Evolutionary conservation across 2,113 vertebrate genomes (phyloP), one percentile per base, ranked within the genome.

Genomic region (Scatophagus argus): DNA sequence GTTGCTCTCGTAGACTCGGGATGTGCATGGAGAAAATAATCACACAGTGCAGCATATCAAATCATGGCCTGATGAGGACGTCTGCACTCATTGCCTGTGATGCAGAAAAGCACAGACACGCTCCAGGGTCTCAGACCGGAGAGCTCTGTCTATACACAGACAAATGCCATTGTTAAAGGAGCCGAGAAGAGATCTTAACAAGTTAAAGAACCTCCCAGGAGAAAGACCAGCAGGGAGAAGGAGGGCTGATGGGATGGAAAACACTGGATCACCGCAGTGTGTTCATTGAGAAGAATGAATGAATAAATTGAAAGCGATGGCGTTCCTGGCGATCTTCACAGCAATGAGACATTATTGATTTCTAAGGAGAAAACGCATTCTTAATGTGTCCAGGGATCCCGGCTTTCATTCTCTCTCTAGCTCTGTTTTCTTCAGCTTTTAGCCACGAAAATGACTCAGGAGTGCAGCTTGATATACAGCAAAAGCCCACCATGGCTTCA

Each of bases 261-360:
- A 59, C 56, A 77, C 60, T 72, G 73, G 62, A 74, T 92, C 87
- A 78, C 86, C 17, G 61, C 72, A 49, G 70, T 56, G 58, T 61
- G 55, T 85, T 86, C 78, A 84, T 76, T 79, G 81, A 85, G 82
- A 89, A 62, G 69, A 84, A 87, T 80, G 75, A 82, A 81, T 73
- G 80, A 84, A 89, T 86, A 78, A 65, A 89, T 91, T 61, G 74
- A 84, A 91, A 80, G 82, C 38, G 85, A 91, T 88, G 82, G 87
- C 55, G 67, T 70, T 80, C 52, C 75, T 81, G 79, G 70, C 43
- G 76, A 91, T 91, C 81, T 82, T 82, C 83, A 87, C 80, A 69
- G 83, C 85, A 78, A 80, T 81, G 72, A 89, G 84, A 86, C 84
- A 44, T 83, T 93, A 93, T 91, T 88, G 91, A 91, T 93, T 93